Evolutionary conservation across 2,888 invertebrate genomes (phyloP).

Genomic region (Gibbula magus): DNA sequence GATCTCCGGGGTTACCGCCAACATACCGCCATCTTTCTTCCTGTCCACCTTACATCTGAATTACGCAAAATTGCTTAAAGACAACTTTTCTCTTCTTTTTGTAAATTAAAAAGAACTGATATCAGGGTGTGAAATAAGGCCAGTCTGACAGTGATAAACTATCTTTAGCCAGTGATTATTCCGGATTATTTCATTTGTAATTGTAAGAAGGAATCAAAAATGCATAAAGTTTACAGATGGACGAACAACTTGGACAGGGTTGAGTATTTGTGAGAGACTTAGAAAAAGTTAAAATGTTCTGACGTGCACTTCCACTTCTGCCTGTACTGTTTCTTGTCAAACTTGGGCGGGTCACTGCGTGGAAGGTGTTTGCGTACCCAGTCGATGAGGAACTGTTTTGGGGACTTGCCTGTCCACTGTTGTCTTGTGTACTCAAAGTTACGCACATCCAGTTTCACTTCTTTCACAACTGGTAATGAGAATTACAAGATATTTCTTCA

Average conservation of each 20-base stretch:
- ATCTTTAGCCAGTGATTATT: too few relatives aligned
- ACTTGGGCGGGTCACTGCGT: constrained; percentile 66
- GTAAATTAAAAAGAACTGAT: too few relatives aligned
- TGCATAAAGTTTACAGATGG: too few relatives aligned
- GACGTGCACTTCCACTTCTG: constrained; percentile 68
- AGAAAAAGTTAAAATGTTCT: not conserved
- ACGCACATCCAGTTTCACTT: constrained; percentile 47
- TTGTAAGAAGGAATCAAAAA: not conserved
- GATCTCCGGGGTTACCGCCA: constrained; percentile 63
- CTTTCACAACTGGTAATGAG: not conserved
- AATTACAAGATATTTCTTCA: too few relatives aligned
- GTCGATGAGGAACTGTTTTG: constrained; percentile 74
- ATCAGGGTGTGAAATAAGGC: too few relatives aligned
- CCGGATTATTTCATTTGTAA: too few relatives aligned
- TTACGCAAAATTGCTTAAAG: too few relatives aligned
- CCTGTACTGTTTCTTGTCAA: constrained; percentile 58
- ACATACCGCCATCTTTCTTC: constrained; percentile 56
- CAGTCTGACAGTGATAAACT: too few relatives aligned
- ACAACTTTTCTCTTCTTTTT: too few relatives aligned
- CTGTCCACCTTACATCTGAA: constrained; percentile 57
- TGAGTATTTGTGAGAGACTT: not conserved
- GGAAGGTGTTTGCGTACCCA: constrained; percentile 72
- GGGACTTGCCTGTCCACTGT: constrained; percentile 74
- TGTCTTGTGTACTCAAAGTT: constrained; percentile 72
- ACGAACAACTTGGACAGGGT: not conserved